Conservation (phyloP, 2,888 invertebrate genomes). For the Rapana venosa region DNA sequence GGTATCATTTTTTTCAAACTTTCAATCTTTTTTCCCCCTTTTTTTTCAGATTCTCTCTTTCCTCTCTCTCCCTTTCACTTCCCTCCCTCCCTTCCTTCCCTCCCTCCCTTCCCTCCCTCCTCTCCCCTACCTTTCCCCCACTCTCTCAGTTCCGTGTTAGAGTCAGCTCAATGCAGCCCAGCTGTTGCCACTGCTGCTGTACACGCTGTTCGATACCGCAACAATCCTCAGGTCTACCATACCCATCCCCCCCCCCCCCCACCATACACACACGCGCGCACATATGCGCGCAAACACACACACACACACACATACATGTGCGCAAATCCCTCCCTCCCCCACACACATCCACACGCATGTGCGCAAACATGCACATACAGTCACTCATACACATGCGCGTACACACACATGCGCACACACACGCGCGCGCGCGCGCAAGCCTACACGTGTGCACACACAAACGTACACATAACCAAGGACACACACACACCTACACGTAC, state of each 20-base stretch:
- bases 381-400: no score
- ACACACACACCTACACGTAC: constrained; percentile 2
- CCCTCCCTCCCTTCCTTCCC: background rate
- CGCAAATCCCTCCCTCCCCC: no score
- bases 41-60: background rate
- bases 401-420: no score
- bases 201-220: background rate
- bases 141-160: background rate
- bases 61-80: background rate
- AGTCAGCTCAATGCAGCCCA: background rate
- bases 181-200: background rate
- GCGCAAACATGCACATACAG: no score
- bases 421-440: background rate
- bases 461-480: background rate
- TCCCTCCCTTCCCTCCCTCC: background rate
- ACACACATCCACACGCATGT: no score
- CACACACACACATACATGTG: no score
- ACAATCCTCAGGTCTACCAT: background rate
- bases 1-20: no score
- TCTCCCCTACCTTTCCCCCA: background rate
- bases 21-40: background rate
- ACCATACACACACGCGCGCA: no score
- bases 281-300: no score
- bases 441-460: background rate
- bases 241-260: no score